Conservation (phyloP, 2,113 vertebrate species). For the Ptychochromis oligacanthus region DNA sequence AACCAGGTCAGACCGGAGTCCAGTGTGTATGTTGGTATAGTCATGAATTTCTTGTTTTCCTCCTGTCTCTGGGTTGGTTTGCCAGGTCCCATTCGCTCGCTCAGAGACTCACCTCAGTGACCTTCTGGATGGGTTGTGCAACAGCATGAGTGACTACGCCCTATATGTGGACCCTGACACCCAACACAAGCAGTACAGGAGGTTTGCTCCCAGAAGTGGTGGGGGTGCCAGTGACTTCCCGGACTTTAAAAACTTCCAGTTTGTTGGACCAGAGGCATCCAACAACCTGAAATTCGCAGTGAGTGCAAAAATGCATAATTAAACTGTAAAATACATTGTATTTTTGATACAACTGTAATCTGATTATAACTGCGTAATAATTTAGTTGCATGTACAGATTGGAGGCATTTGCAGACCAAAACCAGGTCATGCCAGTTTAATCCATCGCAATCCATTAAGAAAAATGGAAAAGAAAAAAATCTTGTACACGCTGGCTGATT, state of each 20-base stretch:
- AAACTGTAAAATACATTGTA: not conserved
- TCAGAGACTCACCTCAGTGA: conserved; percentile 83
- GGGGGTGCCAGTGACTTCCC: conserved; percentile 61
- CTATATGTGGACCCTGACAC: conserved; percentile 79
- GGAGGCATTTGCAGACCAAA: not conserved
- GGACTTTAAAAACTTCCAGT: conserved; percentile 81
- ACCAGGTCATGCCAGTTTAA: not conserved
- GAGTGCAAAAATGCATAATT: conserved; percentile 56
- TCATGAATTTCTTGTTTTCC: not conserved
- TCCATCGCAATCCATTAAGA: not conserved
- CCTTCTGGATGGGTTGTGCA: conserved; percentile 82
- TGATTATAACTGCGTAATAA: not conserved
- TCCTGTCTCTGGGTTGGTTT: conserved; percentile 14
- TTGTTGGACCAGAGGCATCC: conserved; percentile 80
- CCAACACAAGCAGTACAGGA: conserved; percentile 73
- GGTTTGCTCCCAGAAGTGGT: conserved; percentile 80
- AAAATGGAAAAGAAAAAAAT: too few relatives aligned
- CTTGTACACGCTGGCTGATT: not conserved
- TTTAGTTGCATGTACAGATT: not conserved
- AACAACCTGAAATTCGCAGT: conserved; percentile 83
- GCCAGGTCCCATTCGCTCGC: conserved; percentile 80
- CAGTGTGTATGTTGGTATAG: not conserved
- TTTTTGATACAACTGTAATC: not conserved
- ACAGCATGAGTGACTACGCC: conserved; percentile 83
- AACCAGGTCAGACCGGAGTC: not conserved